phyloP scores from a whole-genome alignment of 2,888 invertebrate species.

The Aricia artaxerxes region DNA sequence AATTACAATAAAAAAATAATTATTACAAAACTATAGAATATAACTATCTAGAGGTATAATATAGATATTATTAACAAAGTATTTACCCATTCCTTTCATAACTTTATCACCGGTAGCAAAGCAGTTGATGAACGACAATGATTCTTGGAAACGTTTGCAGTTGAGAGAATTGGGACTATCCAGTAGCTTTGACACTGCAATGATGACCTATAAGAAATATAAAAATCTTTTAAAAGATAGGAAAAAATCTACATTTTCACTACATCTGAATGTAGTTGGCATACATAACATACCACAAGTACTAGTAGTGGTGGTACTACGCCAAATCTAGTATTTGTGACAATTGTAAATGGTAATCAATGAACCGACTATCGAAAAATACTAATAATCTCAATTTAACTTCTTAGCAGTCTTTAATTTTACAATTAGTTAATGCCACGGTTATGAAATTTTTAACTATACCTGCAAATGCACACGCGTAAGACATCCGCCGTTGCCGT shows the following conservation, averaged over 20 bases:
- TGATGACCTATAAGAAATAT: constrained; percentile 85
- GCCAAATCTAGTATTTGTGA: too few species aligned
- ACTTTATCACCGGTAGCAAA: constrained; percentile 96
- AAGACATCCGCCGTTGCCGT: constrained; percentile 89
- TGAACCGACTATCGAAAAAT: too few species aligned
- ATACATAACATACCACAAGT: too few species aligned
- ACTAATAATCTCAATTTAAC: too few species aligned
- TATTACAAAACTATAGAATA: too few species aligned
- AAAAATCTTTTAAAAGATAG: not conserved
- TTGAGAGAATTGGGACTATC: constrained; percentile 94
- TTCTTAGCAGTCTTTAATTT: too few species aligned
- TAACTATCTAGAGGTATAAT: too few species aligned
- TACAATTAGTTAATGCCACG: too few species aligned
- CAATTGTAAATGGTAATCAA: too few species aligned
- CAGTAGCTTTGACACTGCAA: constrained; percentile 96
- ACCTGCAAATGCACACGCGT: constrained; percentile 95
- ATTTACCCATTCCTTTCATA: constrained; percentile 92
- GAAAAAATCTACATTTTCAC: not conserved
- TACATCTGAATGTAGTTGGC: too few species aligned
- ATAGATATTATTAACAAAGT: not conserved
- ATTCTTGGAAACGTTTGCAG: constrained; percentile 97
- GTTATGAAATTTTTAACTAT: not conserved
- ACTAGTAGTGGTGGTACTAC: too few species aligned
- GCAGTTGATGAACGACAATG: constrained; percentile 94
- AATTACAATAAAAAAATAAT: too few species aligned